These are phyloP conservation scores for Notodonta ziczac DNA, from an alignment of 2,888 invertebrate genomes.

Conservation along the genomic window DNA sequence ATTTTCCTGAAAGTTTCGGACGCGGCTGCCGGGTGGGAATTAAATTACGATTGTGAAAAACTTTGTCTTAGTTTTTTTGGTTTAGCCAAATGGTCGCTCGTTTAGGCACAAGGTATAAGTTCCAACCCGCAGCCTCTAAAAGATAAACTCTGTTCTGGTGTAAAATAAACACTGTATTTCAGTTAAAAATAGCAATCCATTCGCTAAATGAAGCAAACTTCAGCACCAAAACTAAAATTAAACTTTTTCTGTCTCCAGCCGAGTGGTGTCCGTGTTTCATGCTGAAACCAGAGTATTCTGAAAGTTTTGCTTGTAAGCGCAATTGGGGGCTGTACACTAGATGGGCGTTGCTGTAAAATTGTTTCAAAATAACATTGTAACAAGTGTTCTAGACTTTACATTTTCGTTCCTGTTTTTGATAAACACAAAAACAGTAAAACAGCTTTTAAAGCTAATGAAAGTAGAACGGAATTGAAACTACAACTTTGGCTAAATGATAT, in stretches of 20 bases:
- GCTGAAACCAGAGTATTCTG: conserved; percentile 24
- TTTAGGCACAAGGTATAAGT: no score
- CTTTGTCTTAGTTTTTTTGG: not conserved
- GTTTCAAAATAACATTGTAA: not conserved
- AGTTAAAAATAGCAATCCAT: conserved; percentile 24
- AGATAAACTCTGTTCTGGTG: no score
- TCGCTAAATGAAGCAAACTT: conserved; percentile 41
- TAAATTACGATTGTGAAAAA: conserved; percentile 46
- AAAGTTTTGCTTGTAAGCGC: conserved; percentile 24
- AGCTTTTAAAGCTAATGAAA: no score
- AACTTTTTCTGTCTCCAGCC: conserved; percentile 24
- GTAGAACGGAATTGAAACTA: no score
- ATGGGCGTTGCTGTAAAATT: not conserved
- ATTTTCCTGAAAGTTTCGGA: conserved; percentile 30
- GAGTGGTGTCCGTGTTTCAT: conserved; percentile 23
- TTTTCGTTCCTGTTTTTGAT: not conserved
- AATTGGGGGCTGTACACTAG: not conserved
- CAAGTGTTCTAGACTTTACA: not conserved
- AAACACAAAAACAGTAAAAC: no score
- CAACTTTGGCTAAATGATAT: no score
- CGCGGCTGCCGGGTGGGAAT: conserved; percentile 25
- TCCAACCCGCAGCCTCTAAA: no score
- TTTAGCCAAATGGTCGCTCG: no score
- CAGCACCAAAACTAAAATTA: conserved; percentile 26
- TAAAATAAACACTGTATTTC: conserved; percentile 10